Conservation (phyloP, 2,797 vertebrate genomes). For the Anguilla obscura region DNA sequence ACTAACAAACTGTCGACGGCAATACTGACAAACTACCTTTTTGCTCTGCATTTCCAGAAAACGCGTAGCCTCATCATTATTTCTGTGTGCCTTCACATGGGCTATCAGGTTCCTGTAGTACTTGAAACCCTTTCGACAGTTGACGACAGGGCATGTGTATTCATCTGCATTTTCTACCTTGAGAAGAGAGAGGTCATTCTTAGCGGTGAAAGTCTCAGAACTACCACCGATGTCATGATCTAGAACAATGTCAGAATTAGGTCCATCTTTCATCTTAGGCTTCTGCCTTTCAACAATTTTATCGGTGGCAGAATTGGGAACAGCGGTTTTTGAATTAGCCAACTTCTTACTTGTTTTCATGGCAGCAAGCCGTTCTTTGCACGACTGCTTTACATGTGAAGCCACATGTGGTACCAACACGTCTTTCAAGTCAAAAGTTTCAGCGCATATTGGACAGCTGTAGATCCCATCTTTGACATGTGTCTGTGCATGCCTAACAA, state of each 20-base stretch:
- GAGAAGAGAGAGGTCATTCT: constrained; percentile 65
- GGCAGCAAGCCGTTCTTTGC: constrained; percentile 90
- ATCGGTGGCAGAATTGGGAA: constrained; percentile 63
- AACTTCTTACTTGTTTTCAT: constrained; percentile 88
- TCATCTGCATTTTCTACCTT: constrained; percentile 72
- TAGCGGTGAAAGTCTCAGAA: constrained; percentile 66
- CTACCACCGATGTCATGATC: constrained; percentile 75
- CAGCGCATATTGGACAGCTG: constrained; percentile 92
- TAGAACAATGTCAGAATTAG: constrained; percentile 69
- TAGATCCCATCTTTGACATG: constrained; percentile 87
- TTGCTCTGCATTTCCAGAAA: constrained; percentile 96
- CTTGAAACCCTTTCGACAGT: constrained; percentile 91
- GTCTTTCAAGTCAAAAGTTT: constrained; percentile 90
- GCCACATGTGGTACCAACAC: constrained; percentile 91
- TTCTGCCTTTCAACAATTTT: constrained; percentile 73
- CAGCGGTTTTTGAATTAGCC: constrained; percentile 74
- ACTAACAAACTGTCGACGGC: constrained; percentile 90
- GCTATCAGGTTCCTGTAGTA: constrained; percentile 94
- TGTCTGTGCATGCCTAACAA: constrained; percentile 94
- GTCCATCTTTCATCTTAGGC: constrained; percentile 80
- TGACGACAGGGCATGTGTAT: constrained; percentile 74
- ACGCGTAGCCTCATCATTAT: constrained; percentile 88
- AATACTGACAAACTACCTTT: constrained; percentile 97
- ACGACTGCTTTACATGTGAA: constrained; percentile 91
- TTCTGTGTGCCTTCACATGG: constrained; percentile 87